Conservation (phyloP, 2,797 vertebrate species). For the Neoniphon sammara region DNA sequence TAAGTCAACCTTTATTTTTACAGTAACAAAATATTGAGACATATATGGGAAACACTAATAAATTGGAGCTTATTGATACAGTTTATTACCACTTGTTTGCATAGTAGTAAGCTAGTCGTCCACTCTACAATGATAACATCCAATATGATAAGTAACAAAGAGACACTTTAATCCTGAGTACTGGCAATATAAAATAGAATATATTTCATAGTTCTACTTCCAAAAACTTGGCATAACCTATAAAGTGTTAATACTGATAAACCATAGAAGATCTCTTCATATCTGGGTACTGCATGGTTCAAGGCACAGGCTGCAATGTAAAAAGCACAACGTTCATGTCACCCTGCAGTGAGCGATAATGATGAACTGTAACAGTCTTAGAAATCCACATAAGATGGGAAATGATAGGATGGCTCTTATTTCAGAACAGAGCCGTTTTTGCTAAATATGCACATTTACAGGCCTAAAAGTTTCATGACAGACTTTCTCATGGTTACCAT, state of each 20-base stretch:
- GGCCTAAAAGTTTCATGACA: constrained; percentile 27
- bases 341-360: not conserved
- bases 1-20: constrained; percentile 26
- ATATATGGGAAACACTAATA: constrained; percentile 43
- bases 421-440: constrained; percentile 19
- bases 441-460: constrained; percentile 67
- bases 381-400: constrained; percentile 27
- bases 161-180: constrained; percentile 81
- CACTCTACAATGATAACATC: constrained; percentile 64
- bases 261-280: constrained; percentile 42
- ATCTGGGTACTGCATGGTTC: constrained; percentile 35
- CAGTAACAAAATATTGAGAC: constrained; percentile 19
- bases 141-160: constrained; percentile 62
- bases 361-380: constrained; percentile 16
- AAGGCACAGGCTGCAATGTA: not conserved
- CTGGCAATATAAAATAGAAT: constrained; percentile 68
- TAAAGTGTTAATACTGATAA: constrained; percentile 72
- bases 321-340: constrained; percentile 6
- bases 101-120: constrained; percentile 76
- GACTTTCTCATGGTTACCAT: constrained; percentile 49
- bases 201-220: constrained; percentile 62
- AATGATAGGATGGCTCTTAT: constrained; percentile 13
- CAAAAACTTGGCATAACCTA: constrained; percentile 42
- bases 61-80: constrained; percentile 54
- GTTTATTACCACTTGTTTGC: constrained; percentile 76